Evolutionary conservation across 2,888 invertebrate genomes (phyloP), one percentile per base, ranked within the genome.

Genomic region (Phragmatobia fuliginosa): DNA sequence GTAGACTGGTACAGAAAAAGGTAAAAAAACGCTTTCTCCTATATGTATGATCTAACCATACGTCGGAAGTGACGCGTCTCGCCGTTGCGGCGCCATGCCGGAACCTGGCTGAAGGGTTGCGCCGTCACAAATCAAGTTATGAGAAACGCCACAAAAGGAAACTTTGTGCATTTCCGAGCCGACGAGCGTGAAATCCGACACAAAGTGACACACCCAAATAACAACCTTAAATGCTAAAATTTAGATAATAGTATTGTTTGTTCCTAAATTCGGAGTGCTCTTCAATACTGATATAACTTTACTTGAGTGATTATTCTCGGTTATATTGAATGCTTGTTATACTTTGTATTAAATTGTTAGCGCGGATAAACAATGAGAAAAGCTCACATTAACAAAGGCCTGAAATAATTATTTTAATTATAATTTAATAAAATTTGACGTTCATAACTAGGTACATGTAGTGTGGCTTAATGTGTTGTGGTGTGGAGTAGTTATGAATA

Each of bases 51-150:
- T 72, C 72, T 32, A 52, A 62, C 41, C 65, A 60, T 67, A 64
- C 74, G 82, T 72, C 88, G 93, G 94, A 93, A 92, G 91, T 90
- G 90, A 89, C 90, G 92, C 89, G 94, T 91, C 93, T 90, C 93
- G 94, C 89, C 94, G 86, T 82, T 79, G 90, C 94, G 94, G 94
- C 94, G 94, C 94, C 94, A 86, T 85, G 79, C 92, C 93, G 94
- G 93, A 92, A 90, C 88, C 84, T 81, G 80, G 82, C 90, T 92
- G 93, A 94, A 95, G 94, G 95, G 95, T 94, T 94, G 94, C 88
- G 89, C 90, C 88, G 92, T 93, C 94, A 94, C 95, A 95, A 95
- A 95, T 95, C 94, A 94, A 95, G 91, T 95, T 95, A 94, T 93
- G 93, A 93, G 91, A 92, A 91, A 91, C 90, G 91, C 94, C 94